Percentiles rank a stretch among this genome's conserved stretches.
These are phyloP conservation scores for Uria aalge DNA, from an alignment of 2,113 vertebrate species.

Conservation along the genomic window DNA sequence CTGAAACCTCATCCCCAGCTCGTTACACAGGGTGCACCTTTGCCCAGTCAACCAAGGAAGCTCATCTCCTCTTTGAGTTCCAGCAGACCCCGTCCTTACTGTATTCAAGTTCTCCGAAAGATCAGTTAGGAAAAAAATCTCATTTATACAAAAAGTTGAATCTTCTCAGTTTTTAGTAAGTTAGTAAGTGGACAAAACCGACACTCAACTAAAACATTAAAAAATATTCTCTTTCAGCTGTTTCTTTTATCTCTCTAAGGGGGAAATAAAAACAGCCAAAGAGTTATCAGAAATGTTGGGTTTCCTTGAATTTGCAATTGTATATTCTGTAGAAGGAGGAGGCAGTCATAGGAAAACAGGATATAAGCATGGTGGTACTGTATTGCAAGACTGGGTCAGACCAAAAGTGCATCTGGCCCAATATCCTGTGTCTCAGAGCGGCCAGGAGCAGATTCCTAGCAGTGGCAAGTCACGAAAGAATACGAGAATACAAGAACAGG, in stretches of 20 bases:
- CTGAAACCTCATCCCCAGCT: not conserved
- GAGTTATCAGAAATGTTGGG: not conserved
- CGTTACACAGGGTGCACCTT: rapidly evolving
- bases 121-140: not conserved
- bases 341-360: not conserved
- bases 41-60: not conserved
- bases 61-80: not conserved
- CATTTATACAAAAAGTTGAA: not conserved
- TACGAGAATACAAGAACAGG: not conserved
- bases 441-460: not conserved
- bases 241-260: not conserved
- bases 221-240: not conserved
- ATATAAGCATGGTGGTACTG: not conserved
- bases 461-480: not conserved
- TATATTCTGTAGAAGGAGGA: not conserved
- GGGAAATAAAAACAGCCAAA: not conserved
- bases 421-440: not conserved
- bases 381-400: not conserved
- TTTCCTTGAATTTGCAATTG: not conserved
- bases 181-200: not conserved
- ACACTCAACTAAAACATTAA: not conserved
- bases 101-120: not conserved
- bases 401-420: not conserved
- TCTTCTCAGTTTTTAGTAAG: not conserved
- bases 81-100: not conserved